Evolutionary conservation across 2,888 invertebrate species (phyloP).

Genomic region (Emmelina monodactyla): DNA sequence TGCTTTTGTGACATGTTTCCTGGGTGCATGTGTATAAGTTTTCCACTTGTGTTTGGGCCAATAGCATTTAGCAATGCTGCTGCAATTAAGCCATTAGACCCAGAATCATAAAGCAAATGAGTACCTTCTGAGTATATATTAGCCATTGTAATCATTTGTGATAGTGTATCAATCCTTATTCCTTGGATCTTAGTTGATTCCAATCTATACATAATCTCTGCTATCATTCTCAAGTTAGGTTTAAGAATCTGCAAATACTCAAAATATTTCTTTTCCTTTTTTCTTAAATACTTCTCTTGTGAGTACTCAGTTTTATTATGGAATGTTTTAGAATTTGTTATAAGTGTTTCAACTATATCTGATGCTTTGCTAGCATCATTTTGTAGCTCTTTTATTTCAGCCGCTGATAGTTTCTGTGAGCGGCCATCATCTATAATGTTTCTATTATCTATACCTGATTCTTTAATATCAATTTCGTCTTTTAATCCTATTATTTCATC

Average conservation of each 20-base stretch:
- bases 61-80: conserved; percentile 85
- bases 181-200: conserved; percentile 79
- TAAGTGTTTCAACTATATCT: conserved; percentile 85
- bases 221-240: conserved; percentile 82
- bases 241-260: conserved; percentile 80
- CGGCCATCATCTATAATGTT: conserved; percentile 79
- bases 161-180: conserved; percentile 85
- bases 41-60: conserved; percentile 69
- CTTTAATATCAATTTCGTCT: conserved; percentile 69
- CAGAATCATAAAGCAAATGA: conserved; percentile 87
- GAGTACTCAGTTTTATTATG: conserved; percentile 89
- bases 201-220: conserved; percentile 84
- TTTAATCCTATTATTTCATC: conserved; percentile 54
- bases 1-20: conserved; percentile 83
- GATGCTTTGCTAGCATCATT: conserved; percentile 79
- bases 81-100: conserved; percentile 83
- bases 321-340: conserved; percentile 92
- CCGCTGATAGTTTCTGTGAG: conserved; percentile 83
- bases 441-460: conserved; percentile 83
- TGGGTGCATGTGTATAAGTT: conserved; percentile 78
- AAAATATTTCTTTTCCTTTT: conserved; percentile 94
- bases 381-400: conserved; percentile 82
- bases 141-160: conserved; percentile 84
- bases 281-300: conserved; percentile 93
- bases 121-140: conserved; percentile 82